These are phyloP conservation scores for Seriola aureovittata DNA, from an alignment of 2,113 vertebrate species.

Conservation along the genomic window DNA sequence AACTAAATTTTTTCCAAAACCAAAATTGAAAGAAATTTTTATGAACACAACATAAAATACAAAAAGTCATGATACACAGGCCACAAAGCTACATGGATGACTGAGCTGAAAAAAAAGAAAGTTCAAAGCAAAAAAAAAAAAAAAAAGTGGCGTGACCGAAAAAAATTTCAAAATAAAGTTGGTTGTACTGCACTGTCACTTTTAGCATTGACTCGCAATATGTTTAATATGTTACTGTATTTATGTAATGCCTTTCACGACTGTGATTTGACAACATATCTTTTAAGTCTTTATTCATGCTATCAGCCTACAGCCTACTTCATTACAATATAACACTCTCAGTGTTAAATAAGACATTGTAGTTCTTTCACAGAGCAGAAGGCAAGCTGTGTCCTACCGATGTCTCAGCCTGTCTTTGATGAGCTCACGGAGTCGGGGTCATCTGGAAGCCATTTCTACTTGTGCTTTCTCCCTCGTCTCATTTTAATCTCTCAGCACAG, in stretches of 20 bases:
- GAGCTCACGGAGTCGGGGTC: slow-evolving; percentile 78
- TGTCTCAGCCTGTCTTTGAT: slow-evolving; percentile 68
- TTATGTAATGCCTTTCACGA: not conserved
- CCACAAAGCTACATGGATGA: slow-evolving; percentile 7
- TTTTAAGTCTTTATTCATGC: not conserved
- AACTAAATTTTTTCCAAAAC: slow-evolving; percentile 13
- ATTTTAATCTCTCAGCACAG: slow-evolving; percentile 84
- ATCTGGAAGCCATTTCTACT: slow-evolving; percentile 88
- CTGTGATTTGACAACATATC: not conserved
- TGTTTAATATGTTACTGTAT: too few species aligned
- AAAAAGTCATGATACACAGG: slow-evolving; percentile 7
- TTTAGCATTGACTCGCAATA: too few species aligned
- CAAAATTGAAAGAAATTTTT: slow-evolving; percentile 4
- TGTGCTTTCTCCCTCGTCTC: slow-evolving; percentile 80
- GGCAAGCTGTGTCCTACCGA: slow-evolving; percentile 52
- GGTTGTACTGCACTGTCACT: too few species aligned
- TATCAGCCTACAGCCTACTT: not conserved
- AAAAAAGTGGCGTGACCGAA: not conserved
- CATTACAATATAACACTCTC: too few species aligned
- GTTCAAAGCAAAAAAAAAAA: slow-evolving; percentile 10
- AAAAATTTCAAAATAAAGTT: slow-evolving; percentile 12
- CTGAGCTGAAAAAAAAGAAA: slow-evolving; percentile 14
- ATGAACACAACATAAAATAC: slow-evolving; percentile 13
- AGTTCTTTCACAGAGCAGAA: slow-evolving; percentile 12
- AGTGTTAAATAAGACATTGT: not conserved